Evolutionary conservation across 2,888 invertebrate genomes (phyloP).

Genomic region (Melipona bicolor): DNA sequence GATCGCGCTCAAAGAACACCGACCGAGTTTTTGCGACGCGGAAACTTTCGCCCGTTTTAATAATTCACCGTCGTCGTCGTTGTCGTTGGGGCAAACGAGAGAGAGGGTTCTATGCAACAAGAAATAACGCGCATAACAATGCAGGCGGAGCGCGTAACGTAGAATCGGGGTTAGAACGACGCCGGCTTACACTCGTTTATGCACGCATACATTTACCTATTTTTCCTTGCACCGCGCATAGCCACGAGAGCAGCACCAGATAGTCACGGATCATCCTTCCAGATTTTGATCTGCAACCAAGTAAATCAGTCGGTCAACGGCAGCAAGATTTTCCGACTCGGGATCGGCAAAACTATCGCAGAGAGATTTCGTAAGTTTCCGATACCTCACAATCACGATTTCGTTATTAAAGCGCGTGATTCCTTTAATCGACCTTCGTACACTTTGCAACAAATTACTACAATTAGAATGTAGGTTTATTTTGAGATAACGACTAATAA

Average conservation of each 20-base stretch:
- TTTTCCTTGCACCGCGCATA: slow-evolving; percentile 80
- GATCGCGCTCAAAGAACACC: slow-evolving; percentile 28
- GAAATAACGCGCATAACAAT: slow-evolving; percentile 7
- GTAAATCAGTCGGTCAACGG: not conserved
- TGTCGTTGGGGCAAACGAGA: not conserved
- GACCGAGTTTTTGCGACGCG: slow-evolving; percentile 30
- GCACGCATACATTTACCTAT: slow-evolving; percentile 75
- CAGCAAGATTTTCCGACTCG: too few species aligned
- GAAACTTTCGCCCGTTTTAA: slow-evolving; percentile 43
- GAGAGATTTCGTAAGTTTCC: too few species aligned
- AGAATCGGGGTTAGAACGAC: not conserved
- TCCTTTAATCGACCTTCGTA: too few species aligned
- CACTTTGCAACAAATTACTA: too few species aligned
- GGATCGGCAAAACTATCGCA: too few species aligned
- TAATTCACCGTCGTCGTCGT: slow-evolving; percentile 27
- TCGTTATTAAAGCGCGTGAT: too few species aligned
- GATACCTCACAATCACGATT: too few species aligned
- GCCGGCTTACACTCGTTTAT: not conserved
- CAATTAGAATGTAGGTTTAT: too few species aligned
- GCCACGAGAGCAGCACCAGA: slow-evolving; percentile 80
- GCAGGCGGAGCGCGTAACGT: not conserved
- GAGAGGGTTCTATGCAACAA: not conserved
- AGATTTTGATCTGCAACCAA: slow-evolving; percentile 73
- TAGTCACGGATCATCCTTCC: slow-evolving; percentile 82
- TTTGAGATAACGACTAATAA: too few species aligned